Conservation (phyloP, 2,797 vertebrate genomes). For the Gymnocypris eckloni region DNA sequence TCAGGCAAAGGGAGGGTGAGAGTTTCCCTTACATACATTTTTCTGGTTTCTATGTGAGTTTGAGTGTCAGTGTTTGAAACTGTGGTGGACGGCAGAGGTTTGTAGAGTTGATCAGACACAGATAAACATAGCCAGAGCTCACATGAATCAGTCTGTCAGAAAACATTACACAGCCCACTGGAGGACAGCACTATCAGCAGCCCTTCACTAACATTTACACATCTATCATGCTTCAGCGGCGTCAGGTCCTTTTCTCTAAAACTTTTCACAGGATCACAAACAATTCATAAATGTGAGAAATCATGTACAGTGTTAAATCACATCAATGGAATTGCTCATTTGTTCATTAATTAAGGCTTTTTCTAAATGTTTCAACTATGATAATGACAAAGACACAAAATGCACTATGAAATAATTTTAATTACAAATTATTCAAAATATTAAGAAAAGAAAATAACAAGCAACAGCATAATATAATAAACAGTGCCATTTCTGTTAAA, state of each 20-base stretch:
- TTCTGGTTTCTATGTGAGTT: conserved; percentile 29
- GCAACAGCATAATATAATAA: background rate
- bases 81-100: conserved; percentile 1
- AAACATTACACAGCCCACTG: conserved; percentile 51
- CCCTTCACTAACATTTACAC: conserved; percentile 22
- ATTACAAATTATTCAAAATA: background rate
- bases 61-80: conserved; percentile 39
- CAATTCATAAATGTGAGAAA: background rate
- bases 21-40: conserved; percentile 26
- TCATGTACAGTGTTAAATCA: background rate
- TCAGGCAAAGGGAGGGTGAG: conserved; percentile 1
- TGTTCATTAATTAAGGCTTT: background rate
- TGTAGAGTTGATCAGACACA: conserved; percentile 26
- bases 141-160: conserved; percentile 56
- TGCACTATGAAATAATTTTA: background rate
- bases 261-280: conserved; percentile 11
- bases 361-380: background rate
- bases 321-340: background rate
- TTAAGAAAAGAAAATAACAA: background rate
- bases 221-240: conserved; percentile 4
- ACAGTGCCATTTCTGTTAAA: background rate
- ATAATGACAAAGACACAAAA: background rate
- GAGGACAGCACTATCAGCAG: conserved; percentile 45
- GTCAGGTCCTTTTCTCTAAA: background rate
- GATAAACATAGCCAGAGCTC: conserved; percentile 46